These are phyloP conservation scores for Hypothenemus hampei DNA, from an alignment of 1,140 invertebrate species.

Conservation along the genomic window DNA sequence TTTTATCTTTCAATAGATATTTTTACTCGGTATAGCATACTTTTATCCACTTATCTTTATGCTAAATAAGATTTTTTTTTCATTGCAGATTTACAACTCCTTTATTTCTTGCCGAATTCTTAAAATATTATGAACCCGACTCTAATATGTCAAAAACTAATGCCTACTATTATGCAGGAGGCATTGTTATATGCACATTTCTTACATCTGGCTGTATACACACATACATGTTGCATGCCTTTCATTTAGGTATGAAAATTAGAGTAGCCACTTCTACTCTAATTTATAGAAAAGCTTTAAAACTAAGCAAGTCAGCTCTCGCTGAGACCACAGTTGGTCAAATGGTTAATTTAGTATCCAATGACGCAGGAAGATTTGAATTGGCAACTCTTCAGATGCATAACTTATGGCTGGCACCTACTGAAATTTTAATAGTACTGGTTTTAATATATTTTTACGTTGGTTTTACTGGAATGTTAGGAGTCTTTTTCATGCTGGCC, in stretches of 20 bases:
- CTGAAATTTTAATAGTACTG: constrained; percentile 68
- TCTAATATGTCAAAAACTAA: constrained; percentile 38
- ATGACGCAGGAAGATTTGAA: constrained; percentile 73
- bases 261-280: constrained; percentile 67
- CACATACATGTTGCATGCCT: constrained; percentile 67
- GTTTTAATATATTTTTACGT: constrained; percentile 71
- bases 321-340: constrained; percentile 75
- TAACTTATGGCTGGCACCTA: constrained; percentile 66
- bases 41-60: constrained; percentile 27
- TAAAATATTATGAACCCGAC: constrained; percentile 27
- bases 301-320: constrained; percentile 58
- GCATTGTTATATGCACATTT: constrained; percentile 60
- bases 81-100: constrained; percentile 47
- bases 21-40: constrained; percentile 35
- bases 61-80: constrained; percentile 4
- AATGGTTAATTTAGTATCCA: constrained; percentile 82
- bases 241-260: constrained; percentile 74
- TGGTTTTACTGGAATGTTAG: constrained; percentile 66
- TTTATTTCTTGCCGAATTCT: constrained; percentile 23
- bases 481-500: constrained; percentile 68
- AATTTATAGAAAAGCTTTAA: constrained; percentile 73
- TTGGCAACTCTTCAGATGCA: constrained; percentile 59
- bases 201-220: constrained; percentile 66
- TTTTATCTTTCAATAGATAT: constrained; percentile 27
- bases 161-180: constrained; percentile 63